Base-by-base conservation (phyloP, 2,888 invertebrate species). In the Rhingia campestris region DNA sequence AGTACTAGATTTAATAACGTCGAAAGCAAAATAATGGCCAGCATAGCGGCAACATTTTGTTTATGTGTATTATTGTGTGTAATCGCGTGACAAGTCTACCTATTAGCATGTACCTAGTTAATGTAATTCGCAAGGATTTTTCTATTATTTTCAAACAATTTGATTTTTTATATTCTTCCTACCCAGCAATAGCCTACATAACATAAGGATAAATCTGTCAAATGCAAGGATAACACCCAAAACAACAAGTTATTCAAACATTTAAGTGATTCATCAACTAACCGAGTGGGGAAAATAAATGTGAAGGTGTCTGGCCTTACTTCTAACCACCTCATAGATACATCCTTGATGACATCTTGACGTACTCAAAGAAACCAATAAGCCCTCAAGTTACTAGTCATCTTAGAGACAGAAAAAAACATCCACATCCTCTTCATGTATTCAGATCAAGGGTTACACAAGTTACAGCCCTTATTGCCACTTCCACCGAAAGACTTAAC, bases 381-480 rank as follows among this genome's bases (percentile, higher is more conserved):
- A 70, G 58, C 58, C 61, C 41, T 58, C 45, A 54, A 56, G 59
- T 41, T 76, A 12, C 59, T 59, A 76, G 76, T 76, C 76, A 76
- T 39, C 53, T 73, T 9, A 45, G 58, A 53, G 9, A 39, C 53
- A 12, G 43, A 54, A 30, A 35, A n/a, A 12, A 45, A 54, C 30
- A 22, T 22, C 33, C 66, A 63, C 67, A 63, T 63, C 67, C 49
- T 73, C 41, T 79, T 69, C 64, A 74, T 73, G 33, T 79, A 69
- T 73, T 69, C 73, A 74, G 69, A 69, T 82, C 77, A 77, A 82
- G 77, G 77, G 72, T 77, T 82, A 73, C 70, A 75, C 39, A 81
- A 72, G 66, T 76, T 67, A 49, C 67, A 67, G 67, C 69, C 77
- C 79, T 82, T 82, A 69, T 79, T 69, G 58, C 69, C 79, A 73